phyloP scores from a whole-genome alignment of 1,140 invertebrate species.

The Anoplophora glabripennis region DNA sequence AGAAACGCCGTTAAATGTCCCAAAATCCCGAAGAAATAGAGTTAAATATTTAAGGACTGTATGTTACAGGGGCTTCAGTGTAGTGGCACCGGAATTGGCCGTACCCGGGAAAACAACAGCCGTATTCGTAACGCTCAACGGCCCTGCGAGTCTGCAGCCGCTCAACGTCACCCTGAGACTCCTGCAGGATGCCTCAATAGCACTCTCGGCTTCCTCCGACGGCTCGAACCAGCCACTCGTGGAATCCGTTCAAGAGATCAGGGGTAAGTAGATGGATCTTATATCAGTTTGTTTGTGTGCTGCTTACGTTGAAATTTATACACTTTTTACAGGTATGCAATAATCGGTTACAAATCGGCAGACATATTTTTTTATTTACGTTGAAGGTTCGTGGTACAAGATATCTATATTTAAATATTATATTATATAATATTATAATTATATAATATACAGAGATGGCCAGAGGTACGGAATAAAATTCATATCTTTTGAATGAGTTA shows the following conservation, averaged over 20 bases:
- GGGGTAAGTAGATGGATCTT: slow-evolving; percentile 31
- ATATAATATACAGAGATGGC: too few species aligned
- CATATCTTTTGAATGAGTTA: too few species aligned
- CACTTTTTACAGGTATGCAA: too few species aligned
- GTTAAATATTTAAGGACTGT: slow-evolving; percentile 1
- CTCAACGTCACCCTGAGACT: slow-evolving; percentile 57
- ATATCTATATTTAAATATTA: too few species aligned
- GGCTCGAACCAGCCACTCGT: slow-evolving; percentile 25
- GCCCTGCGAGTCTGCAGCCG: slow-evolving; percentile 51
- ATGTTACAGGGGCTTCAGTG: slow-evolving; percentile 57
- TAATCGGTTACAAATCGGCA: too few species aligned
- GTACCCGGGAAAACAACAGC: slow-evolving; percentile 61
- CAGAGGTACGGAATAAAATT: too few species aligned
- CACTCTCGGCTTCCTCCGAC: slow-evolving; percentile 1
- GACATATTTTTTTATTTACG: too few species aligned
- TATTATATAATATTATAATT: too few species aligned
- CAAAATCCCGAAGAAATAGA: neutral
- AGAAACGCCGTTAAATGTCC: neutral
- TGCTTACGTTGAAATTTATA: too few species aligned
- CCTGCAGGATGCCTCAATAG: slow-evolving; percentile 29
- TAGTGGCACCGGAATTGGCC: slow-evolving; percentile 60
- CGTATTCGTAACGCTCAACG: slow-evolving; percentile 59
- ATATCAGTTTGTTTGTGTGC: neutral
- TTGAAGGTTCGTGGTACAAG: too few species aligned
- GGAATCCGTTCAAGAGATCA: slow-evolving; percentile 43